Percentiles rank a stretch among this genome's conserved stretches.
These are phyloP conservation scores for Geothlypis trichas DNA, from an alignment of 2,113 vertebrate species.

Conservation along the genomic window DNA sequence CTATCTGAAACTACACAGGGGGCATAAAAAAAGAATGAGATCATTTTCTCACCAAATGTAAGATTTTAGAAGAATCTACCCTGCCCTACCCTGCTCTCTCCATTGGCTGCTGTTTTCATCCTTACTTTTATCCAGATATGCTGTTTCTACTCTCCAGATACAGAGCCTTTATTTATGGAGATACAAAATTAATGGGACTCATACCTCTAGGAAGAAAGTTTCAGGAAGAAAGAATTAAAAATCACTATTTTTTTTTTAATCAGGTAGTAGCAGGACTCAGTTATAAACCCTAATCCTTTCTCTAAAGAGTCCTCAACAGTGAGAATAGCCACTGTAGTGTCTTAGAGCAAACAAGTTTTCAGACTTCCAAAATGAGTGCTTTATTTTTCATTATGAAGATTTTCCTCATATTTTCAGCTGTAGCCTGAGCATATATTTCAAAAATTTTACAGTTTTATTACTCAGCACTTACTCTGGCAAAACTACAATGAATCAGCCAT, in stretches of 20 bases:
- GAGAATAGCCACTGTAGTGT: background rate
- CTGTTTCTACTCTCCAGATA: background rate
- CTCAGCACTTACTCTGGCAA: constrained; percentile 40
- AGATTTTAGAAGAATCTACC: background rate
- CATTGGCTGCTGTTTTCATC: background rate
- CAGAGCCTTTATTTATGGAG: background rate
- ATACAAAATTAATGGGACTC: background rate
- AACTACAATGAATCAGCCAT: constrained; percentile 2
- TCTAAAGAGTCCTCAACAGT: background rate
- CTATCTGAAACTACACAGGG: background rate
- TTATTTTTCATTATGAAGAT: background rate
- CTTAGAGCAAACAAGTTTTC: background rate
- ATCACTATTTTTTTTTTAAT: background rate
- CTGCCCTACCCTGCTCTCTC: background rate
- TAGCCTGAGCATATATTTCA: constrained; percentile 24
- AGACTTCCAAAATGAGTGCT: background rate
- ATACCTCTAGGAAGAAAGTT: background rate
- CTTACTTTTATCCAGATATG: background rate
- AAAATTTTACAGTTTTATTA: constrained; percentile 15
- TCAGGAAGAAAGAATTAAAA: background rate
- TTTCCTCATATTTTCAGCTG: background rate
- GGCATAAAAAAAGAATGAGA: background rate
- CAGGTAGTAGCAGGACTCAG: background rate
- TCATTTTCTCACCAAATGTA: background rate
- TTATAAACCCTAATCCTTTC: background rate